Conservation (phyloP, 2,113 vertebrate genomes). For the Acanthisitta chloris region DNA sequence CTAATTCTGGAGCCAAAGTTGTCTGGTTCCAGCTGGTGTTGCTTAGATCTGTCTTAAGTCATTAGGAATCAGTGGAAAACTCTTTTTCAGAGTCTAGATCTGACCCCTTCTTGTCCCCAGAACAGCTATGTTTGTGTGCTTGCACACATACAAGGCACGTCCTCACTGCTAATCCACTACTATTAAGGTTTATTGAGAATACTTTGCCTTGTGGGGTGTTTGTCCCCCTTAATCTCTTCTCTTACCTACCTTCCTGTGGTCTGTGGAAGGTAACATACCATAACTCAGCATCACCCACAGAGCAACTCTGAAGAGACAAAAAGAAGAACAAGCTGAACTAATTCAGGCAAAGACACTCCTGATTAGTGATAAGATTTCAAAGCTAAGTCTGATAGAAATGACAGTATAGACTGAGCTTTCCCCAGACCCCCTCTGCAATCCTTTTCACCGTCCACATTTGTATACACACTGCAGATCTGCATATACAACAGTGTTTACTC, state of each 20-base stretch:
- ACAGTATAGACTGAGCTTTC: background rate
- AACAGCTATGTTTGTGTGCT: conserved; percentile 12
- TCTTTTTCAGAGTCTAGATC: conserved; percentile 59
- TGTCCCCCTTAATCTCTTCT: background rate
- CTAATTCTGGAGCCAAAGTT: conserved; percentile 74
- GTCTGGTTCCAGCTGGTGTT: conserved; percentile 74
- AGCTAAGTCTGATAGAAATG: background rate
- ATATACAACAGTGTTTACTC: background rate
- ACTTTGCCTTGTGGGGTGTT: background rate
- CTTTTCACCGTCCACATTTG: background rate
- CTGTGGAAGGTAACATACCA: background rate
- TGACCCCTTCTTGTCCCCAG: conserved; percentile 50
- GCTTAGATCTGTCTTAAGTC: conserved; percentile 75
- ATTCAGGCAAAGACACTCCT: background rate
- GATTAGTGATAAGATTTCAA: background rate
- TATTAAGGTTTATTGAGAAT: conserved; percentile 10
- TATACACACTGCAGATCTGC: background rate
- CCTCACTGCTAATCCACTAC: conserved; percentile 40
- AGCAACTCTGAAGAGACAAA: background rate
- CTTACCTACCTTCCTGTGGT: background rate
- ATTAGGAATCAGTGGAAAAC: conserved; percentile 70
- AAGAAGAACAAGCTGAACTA: background rate
- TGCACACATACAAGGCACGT: background rate
- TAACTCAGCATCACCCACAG: background rate
- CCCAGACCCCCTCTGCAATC: background rate